A percentile compares a stretch with the other conserved stretches of the same genome.
phyloP scores from a whole-genome alignment of 2,888 invertebrate genomes.

The Ferdinandea cuprea region DNA sequence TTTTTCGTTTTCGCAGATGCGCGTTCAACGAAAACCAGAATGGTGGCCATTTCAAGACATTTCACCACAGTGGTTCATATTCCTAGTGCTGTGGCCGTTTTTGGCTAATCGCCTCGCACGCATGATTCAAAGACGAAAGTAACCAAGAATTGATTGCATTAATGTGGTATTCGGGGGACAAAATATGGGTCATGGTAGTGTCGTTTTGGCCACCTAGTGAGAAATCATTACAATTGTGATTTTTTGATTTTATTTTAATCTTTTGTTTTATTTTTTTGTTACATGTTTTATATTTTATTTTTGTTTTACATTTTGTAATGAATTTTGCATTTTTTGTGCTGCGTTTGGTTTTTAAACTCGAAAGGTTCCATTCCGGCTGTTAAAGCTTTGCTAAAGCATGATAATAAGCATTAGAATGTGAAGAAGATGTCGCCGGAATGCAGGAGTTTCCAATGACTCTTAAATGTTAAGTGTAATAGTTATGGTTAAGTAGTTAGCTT shows the following conservation, averaged over 20 bases:
- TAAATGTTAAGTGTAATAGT: slow-evolving; percentile 32
- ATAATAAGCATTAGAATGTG: slow-evolving; percentile 11
- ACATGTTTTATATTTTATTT: slow-evolving; percentile 35
- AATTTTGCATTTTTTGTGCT: slow-evolving; percentile 57
- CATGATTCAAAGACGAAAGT: slow-evolving; percentile 59
- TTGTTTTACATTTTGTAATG: slow-evolving; percentile 16
- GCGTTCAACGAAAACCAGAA: slow-evolving; percentile 79
- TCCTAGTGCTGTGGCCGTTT: slow-evolving; percentile 81
- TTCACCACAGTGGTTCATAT: slow-evolving; percentile 82
- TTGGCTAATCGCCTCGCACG: slow-evolving; percentile 52
- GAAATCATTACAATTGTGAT: slow-evolving; percentile 67
- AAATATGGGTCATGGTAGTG: background rate
- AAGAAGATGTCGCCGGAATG: background rate
- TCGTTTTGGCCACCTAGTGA: slow-evolving; percentile 15
- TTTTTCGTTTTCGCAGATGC: slow-evolving; percentile 41
- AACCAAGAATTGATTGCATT: background rate
- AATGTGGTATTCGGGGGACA: background rate
- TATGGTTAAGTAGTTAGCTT: slow-evolving; percentile 35
- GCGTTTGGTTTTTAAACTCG: slow-evolving; percentile 24
- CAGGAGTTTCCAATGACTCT: slow-evolving; percentile 15
- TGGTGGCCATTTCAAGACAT: slow-evolving; percentile 88
- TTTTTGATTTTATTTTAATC: slow-evolving; percentile 27
- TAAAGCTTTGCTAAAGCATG: slow-evolving; percentile 40
- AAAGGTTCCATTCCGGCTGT: slow-evolving; percentile 55
- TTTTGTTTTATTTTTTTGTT: slow-evolving; percentile 44